Conservation (phyloP, 2,888 invertebrate species). For the Leucophora obtusa region DNA sequence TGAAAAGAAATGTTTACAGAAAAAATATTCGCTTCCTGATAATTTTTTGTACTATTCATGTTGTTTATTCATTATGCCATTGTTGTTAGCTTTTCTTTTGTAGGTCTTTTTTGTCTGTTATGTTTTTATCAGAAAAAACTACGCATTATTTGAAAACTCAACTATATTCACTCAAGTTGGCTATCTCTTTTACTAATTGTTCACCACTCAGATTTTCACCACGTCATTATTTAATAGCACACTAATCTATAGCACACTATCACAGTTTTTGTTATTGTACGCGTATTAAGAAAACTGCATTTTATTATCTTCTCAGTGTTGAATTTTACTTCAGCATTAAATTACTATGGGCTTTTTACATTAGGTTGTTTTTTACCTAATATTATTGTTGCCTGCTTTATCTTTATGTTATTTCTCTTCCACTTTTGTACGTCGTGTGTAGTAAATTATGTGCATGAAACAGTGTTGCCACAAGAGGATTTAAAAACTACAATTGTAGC, state of each 20-base stretch:
- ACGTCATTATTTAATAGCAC: conserved; percentile 15
- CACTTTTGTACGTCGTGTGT: conserved; percentile 8
- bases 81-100: conserved; percentile 10
- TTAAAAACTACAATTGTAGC: too few species aligned
- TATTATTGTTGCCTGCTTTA: background rate
- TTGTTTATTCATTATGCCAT: conserved; percentile 41
- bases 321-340: conserved; percentile 19
- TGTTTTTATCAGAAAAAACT: conserved; percentile 41
- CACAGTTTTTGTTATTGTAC: conserved; percentile 3
- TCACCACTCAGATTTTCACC: conserved; percentile 8
- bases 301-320: conserved; percentile 10
- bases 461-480: too few species aligned
- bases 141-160: conserved; percentile 38
- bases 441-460: conserved; percentile 31
- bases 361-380: conserved; percentile 14
- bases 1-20: conserved; percentile 19
- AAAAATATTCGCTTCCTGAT: conserved; percentile 27
- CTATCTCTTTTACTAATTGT: conserved; percentile 16
- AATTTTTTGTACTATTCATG: conserved; percentile 19
- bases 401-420: background rate
- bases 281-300: conserved; percentile 18
- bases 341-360: background rate
- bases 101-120: conserved; percentile 7
- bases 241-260: background rate
- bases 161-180: background rate